Evolutionary conservation across 2,113 vertebrate species (phyloP), one percentile per base, ranked within the genome.

Genomic region (Heliornis fulica): DNA sequence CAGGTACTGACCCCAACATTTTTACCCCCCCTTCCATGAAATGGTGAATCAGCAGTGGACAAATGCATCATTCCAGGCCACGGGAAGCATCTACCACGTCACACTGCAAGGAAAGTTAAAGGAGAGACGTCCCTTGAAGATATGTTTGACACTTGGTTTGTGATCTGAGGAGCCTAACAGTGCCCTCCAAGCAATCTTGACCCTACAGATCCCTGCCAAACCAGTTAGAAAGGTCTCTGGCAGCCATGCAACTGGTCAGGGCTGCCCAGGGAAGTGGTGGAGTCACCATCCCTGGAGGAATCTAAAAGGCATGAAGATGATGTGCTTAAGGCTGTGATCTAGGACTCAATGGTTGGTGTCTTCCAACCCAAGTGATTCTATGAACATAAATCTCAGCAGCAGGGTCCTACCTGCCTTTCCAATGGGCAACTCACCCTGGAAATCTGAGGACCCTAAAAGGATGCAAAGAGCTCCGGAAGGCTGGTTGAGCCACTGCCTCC

Each of bases 11-110:
- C 26, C 76, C 29, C 57, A 56, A 20, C 5, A 12, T 43, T 34
- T 21, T 36, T 7, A 23, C 38, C 29, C 17, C 32, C 43, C 15
- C 60, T 15, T 23, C 38, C 61, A n/a, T 7, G 21, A 61, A 22
- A 22, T 4, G 32, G 51, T 22, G 36, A 46, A 34, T 11, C 12
- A 50, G 71, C 17, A 26, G 48, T 20, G 6, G 15, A 3, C 1
- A 19, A 46, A 31, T 1, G 1, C 28, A 0, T 34, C 63, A 2
- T n/a, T 4, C 40, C 70, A 48, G 70, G 29, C 46, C 7, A 6
- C 1, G 2, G 22, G n/a, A 23, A 34, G 20, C n/a, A n/a, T n/a
- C n/a, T n/a, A n/a, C n/a, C n/a, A n/a, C n/a, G n/a, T n/a, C n/a
- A n/a, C n/a, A n/a, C n/a, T n/a, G n/a, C n/a, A n/a, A n/a, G n/a